These are phyloP conservation scores for Tachysurus fulvidraco DNA, from an alignment of 2,113 vertebrate genomes.

Conservation along the genomic window DNA sequence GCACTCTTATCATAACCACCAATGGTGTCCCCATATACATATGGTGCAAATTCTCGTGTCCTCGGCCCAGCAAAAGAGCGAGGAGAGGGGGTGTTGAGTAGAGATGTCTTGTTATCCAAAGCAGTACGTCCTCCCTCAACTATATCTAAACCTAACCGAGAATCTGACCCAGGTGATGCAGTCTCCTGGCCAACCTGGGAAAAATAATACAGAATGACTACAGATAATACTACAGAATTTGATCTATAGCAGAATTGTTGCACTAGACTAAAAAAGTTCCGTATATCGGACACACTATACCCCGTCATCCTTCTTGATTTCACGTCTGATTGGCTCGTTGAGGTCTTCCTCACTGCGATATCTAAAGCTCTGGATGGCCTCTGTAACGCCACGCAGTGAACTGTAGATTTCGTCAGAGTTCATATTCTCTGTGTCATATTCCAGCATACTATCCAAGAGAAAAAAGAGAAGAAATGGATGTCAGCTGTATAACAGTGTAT, in stretches of 20 bases:
- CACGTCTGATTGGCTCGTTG: constrained; percentile 90
- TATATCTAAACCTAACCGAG: constrained; percentile 67
- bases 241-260: neutral
- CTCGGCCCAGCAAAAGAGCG: constrained; percentile 88
- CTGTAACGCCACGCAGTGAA: constrained; percentile 94
- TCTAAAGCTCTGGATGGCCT: constrained; percentile 98
- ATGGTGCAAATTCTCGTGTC: constrained; percentile 87
- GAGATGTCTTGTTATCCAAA: constrained; percentile 95
- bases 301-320: constrained; percentile 90
- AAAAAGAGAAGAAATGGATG: neutral
- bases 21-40: constrained; percentile 87
- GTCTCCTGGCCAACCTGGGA: constrained; percentile 70
- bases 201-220: too few species aligned
- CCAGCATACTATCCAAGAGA: constrained; percentile 83
- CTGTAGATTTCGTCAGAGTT: constrained; percentile 99
- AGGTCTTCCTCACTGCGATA: constrained; percentile 98
- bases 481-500: neutral
- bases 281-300: constrained; percentile 73
- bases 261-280: neutral
- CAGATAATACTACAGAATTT: too few species aligned
- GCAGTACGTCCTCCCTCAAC: constrained; percentile 89
- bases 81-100: constrained; percentile 93
- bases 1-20: constrained; percentile 92
- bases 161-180: constrained; percentile 66
- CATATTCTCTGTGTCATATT: constrained; percentile 98